Percentiles rank a stretch among this genome's conserved stretches.
These are phyloP conservation scores for Berghia stephanieae DNA, from an alignment of 1,140 invertebrate genomes.

Conservation along the genomic window DNA sequence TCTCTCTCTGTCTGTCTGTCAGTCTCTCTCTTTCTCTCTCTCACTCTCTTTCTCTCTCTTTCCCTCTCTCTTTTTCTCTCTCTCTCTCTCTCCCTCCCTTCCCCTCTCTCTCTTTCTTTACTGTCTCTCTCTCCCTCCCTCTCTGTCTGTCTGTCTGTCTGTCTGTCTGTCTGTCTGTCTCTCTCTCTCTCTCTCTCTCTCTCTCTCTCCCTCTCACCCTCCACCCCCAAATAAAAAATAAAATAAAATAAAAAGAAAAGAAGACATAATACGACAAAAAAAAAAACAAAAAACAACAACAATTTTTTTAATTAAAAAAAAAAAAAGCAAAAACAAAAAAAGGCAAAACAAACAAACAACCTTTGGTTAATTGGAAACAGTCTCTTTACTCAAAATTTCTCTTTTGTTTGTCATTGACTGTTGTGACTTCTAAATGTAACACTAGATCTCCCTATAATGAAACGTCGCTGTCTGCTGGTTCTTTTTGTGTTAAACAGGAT, in stretches of 20 bases:
- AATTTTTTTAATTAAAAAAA: too few species aligned
- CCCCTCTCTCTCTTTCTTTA: not conserved
- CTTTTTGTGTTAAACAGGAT: too few species aligned
- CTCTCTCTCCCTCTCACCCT: not conserved
- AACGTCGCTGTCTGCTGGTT: too few species aligned
- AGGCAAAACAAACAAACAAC: too few species aligned
- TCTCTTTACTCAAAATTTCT: too few species aligned
- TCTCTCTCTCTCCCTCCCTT: not conserved
- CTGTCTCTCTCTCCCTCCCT: conserved; percentile 19
- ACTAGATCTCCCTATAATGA: too few species aligned
- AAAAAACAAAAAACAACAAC: too few species aligned
- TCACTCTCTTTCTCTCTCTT: not conserved
- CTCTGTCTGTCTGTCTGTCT: conserved; percentile 20
- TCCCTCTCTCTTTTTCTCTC: not conserved
- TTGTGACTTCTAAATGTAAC: too few species aligned
- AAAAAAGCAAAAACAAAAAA: too few species aligned
- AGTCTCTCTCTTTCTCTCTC: not conserved
- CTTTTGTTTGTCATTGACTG: too few species aligned
- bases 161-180: conserved; percentile 14
- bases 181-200: not conserved
- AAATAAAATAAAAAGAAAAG: not conserved
- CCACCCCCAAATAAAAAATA: not conserved
- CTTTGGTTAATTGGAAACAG: too few species aligned
- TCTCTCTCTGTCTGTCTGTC: not conserved
- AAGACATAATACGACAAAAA: too few species aligned